A percentile compares a stretch with the other conserved stretches of the same genome.
These are phyloP conservation scores for Stomatorhinus ivindoensis DNA, from an alignment of 2,113 vertebrate species.

Conservation along the genomic window DNA sequence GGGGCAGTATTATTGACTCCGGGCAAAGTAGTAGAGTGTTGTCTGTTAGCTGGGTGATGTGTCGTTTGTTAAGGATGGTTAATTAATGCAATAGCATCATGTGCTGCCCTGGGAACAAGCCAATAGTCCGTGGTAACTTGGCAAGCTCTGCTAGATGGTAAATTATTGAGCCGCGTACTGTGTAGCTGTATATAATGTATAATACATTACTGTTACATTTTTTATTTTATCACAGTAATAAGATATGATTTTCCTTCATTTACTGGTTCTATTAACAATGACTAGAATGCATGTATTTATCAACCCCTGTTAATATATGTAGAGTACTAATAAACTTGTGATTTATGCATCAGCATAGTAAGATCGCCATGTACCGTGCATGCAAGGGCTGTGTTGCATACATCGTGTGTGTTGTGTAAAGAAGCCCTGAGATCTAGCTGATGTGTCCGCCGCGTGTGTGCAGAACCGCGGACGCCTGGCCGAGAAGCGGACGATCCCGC, in stretches of 20 bases:
- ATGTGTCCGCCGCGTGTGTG: constrained; percentile 28
- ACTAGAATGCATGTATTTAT: background rate
- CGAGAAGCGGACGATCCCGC: constrained; percentile 85
- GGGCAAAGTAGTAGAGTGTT: background rate
- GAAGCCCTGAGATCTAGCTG: background rate
- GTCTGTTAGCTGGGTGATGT: background rate
- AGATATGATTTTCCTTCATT: background rate
- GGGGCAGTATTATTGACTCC: background rate
- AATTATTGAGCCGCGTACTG: constrained; percentile 41
- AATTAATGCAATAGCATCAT: background rate
- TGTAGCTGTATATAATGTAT: constrained; percentile 41
- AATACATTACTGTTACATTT: constrained; percentile 46
- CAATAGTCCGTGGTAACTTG: background rate
- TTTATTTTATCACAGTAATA: constrained; percentile 38
- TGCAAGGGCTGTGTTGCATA: background rate
- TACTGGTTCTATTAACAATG: background rate
- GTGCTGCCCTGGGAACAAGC: background rate
- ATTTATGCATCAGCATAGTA: background rate
- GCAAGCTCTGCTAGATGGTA: background rate
- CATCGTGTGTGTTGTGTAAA: background rate
- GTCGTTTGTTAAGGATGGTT: background rate
- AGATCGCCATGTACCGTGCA: background rate
- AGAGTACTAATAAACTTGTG: background rate
- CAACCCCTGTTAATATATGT: background rate
- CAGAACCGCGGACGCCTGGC: constrained; percentile 96